Conservation (phyloP, 37 sponge, comb jelly and placozoan species). For the Diacarnus erythraeanus region DNA sequence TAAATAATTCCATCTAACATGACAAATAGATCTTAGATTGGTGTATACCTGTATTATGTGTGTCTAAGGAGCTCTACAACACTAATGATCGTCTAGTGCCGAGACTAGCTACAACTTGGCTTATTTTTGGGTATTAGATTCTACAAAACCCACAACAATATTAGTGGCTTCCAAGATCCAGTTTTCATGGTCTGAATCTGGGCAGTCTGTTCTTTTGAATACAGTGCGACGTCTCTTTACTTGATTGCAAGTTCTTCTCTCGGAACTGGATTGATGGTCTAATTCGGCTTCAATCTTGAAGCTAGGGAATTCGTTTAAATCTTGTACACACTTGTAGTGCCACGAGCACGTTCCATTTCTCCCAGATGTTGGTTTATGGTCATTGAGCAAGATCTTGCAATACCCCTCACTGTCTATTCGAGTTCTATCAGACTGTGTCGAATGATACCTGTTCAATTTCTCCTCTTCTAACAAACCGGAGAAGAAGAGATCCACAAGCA, state of each 20-base stretch:
- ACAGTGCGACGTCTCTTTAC: background rate
- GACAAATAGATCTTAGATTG: background rate
- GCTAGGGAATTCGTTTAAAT: background rate
- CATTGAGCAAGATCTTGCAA: background rate
- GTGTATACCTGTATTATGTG: background rate
- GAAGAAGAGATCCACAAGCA: background rate
- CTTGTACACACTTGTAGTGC: background rate
- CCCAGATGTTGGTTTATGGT: background rate
- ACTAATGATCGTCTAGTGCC: too few relatives aligned
- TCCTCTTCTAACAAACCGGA: background rate
- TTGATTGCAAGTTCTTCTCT: background rate
- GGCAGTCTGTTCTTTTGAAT: background rate
- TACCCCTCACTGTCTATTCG: background rate
- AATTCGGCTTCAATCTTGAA: background rate
- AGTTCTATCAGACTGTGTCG: background rate
- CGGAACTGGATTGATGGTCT: background rate
- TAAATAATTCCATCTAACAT: too few relatives aligned
- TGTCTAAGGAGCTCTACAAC: too few relatives aligned
- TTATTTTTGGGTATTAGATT: background rate
- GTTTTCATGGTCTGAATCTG: too few relatives aligned
- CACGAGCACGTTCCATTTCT: background rate
- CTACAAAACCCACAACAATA: background rate
- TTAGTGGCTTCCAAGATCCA: background rate
- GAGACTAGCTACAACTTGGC: too few relatives aligned
- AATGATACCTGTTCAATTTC: background rate